These are phyloP conservation scores for Eupelmus urozonus DNA, from an alignment of 2,888 invertebrate genomes.

Conservation along the genomic window DNA sequence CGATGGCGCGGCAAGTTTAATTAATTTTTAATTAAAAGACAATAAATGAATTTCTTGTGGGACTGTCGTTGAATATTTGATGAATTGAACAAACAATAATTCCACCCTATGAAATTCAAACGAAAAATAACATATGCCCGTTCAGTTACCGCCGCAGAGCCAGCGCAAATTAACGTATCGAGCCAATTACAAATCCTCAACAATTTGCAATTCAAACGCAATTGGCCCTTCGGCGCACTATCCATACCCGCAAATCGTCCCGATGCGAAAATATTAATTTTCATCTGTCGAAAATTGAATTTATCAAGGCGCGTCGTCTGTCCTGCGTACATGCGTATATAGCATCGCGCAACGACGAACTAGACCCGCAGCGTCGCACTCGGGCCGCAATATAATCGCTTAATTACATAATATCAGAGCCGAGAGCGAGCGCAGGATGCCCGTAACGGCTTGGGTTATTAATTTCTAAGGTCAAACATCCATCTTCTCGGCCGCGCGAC, in stretches of 20 bases:
- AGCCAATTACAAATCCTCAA: too few relatives aligned
- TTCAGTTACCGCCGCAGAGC: too few relatives aligned
- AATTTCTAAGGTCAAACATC: conserved; percentile 46
- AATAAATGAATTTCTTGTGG: too few relatives aligned
- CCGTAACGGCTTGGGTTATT: conserved; percentile 6
- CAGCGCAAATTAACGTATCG: too few relatives aligned
- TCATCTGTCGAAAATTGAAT: not conserved
- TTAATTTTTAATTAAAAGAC: too few relatives aligned
- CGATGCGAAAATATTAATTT: not conserved
- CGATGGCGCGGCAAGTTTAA: too few relatives aligned
- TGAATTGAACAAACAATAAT: too few relatives aligned
- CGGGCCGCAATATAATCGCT: conserved; percentile 21
- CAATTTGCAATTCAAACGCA: conserved; percentile 20
- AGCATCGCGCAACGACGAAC: not conserved
- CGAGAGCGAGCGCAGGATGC: not conserved
- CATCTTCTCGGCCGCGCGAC: conserved; percentile 3
- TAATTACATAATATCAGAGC: conserved; percentile 25
- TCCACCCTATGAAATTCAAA: too few relatives aligned
- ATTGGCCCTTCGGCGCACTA: too few relatives aligned
- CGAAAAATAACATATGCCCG: too few relatives aligned
- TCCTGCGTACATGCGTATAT: too few relatives aligned
- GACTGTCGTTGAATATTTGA: too few relatives aligned
- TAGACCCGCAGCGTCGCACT: not conserved
- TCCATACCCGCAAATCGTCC: not conserved
- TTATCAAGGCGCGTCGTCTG: not conserved